Conservation (phyloP, 2,797 vertebrate species). For the Sciurus carolinensis region DNA sequence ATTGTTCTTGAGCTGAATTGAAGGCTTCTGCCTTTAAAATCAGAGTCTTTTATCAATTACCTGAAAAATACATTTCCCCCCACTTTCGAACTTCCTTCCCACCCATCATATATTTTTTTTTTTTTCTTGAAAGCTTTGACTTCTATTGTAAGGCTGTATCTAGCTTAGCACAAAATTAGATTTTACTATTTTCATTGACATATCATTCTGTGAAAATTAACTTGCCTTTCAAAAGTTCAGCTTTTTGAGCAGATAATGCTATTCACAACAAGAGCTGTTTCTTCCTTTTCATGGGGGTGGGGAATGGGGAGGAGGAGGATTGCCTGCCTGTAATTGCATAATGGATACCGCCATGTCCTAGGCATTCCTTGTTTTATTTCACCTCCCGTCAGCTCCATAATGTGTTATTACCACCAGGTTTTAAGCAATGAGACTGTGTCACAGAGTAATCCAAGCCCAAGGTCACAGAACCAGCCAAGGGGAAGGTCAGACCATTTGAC, state of each 20-base stretch:
- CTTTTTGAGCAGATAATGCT: neutral
- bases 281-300: neutral
- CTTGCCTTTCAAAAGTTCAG: constrained; percentile 21
- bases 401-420: neutral
- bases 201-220: constrained; percentile 38
- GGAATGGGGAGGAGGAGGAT: too few species aligned
- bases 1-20: neutral
- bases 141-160: neutral
- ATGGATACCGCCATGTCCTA: fast-evolving
- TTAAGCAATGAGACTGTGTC: neutral
- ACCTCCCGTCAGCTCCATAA: neutral
- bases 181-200: constrained; percentile 32
- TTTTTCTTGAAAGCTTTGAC: neutral
- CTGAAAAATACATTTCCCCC: neutral
- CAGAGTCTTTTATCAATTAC: neutral
- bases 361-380: neutral
- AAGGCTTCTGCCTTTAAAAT: neutral
- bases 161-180: neutral
- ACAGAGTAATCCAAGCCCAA: neutral
- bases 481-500: neutral
- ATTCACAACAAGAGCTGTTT: neutral
- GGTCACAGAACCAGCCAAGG: neutral
- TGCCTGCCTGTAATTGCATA: neutral
- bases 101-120: neutral
- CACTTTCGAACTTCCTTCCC: neutral